A percentile compares a stretch with the other conserved stretches of the same genome.
These are phyloP conservation scores for Epinotia bilunana DNA, from an alignment of 2,888 invertebrate species.

Conservation along the genomic window DNA sequence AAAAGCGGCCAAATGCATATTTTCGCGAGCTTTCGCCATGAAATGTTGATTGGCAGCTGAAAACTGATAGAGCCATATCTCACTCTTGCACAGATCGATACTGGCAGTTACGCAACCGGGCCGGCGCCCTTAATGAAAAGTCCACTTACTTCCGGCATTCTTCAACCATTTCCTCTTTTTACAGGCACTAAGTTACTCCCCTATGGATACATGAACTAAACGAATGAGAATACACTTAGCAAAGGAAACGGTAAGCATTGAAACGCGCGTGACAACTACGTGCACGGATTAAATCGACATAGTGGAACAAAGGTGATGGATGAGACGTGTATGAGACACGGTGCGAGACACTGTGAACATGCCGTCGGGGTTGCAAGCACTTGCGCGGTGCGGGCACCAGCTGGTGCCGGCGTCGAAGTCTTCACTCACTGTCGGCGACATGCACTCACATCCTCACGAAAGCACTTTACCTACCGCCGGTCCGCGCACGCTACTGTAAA, in stretches of 20 bases:
- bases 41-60: slow-evolving; percentile 60
- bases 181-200: slow-evolving; percentile 5
- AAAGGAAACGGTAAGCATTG: slow-evolving; percentile 22
- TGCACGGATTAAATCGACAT: slow-evolving; percentile 31
- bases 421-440: slow-evolving; percentile 72
- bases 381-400: slow-evolving; percentile 55
- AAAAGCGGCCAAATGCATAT: background rate
- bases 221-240: slow-evolving; percentile 28
- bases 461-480: slow-evolving; percentile 67
- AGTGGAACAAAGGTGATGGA: slow-evolving; percentile 65
- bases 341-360: slow-evolving; percentile 54
- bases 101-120: slow-evolving; percentile 79
- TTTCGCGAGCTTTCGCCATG: background rate
- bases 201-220: slow-evolving; percentile 25
- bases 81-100: slow-evolving; percentile 79
- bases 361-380: slow-evolving; percentile 62
- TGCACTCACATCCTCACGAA: slow-evolving; percentile 78
- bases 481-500: slow-evolving; percentile 66
- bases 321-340: slow-evolving; percentile 62
- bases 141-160: slow-evolving; percentile 39
- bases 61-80: slow-evolving; percentile 65
- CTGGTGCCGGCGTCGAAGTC: slow-evolving; percentile 54
- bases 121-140: slow-evolving; percentile 62
- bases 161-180: slow-evolving; percentile 4
- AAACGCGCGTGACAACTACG: slow-evolving; percentile 30